Conservation (phyloP, 2,797 vertebrate genomes). For the Acanthurus tractus region DNA sequence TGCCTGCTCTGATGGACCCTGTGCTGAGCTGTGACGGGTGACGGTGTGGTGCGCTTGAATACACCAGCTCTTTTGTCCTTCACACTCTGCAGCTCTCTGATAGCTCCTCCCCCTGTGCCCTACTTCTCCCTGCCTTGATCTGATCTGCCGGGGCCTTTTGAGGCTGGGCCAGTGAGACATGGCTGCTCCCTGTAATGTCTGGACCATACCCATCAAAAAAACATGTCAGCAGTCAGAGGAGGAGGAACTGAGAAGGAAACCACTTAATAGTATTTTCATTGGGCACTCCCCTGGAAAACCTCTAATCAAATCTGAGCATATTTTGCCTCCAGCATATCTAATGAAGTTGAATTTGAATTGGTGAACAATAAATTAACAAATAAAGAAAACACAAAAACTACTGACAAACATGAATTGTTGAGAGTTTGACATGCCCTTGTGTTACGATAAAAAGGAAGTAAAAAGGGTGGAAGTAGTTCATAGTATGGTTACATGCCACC, state of each 20-base stretch:
- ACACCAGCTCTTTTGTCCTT: slow-evolving; percentile 90
- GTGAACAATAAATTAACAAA: slow-evolving; percentile 13
- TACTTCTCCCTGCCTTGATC: slow-evolving; percentile 85
- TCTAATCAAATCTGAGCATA: slow-evolving; percentile 51
- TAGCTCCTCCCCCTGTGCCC: slow-evolving; percentile 87
- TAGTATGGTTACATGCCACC: slow-evolving; percentile 58
- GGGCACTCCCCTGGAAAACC: slow-evolving; percentile 50
- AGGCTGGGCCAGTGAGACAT: slow-evolving; percentile 79
- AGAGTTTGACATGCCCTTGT: slow-evolving; percentile 1
- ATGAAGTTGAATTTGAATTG: slow-evolving; percentile 40
- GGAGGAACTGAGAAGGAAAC: slow-evolving; percentile 67
- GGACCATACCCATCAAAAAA: slow-evolving; percentile 78
- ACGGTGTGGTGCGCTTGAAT: slow-evolving; percentile 85
- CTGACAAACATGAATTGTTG: slow-evolving; percentile 14
- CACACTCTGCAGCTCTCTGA: slow-evolving; percentile 89
- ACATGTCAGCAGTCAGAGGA: slow-evolving; percentile 70
- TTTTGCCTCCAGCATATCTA: slow-evolving; percentile 45
- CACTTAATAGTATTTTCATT: slow-evolving; percentile 68
- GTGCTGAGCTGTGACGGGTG: slow-evolving; percentile 88
- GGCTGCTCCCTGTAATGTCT: slow-evolving; percentile 82
- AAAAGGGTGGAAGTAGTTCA: slow-evolving; percentile 49
- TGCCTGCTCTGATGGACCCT: slow-evolving; percentile 86
- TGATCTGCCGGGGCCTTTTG: slow-evolving; percentile 84
- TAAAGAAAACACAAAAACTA: slow-evolving; percentile 32
- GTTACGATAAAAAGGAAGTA: slow-evolving; percentile 25